Evolutionary conservation across 2,888 invertebrate genomes (phyloP).

Genomic region (Lobophora halterata): DNA sequence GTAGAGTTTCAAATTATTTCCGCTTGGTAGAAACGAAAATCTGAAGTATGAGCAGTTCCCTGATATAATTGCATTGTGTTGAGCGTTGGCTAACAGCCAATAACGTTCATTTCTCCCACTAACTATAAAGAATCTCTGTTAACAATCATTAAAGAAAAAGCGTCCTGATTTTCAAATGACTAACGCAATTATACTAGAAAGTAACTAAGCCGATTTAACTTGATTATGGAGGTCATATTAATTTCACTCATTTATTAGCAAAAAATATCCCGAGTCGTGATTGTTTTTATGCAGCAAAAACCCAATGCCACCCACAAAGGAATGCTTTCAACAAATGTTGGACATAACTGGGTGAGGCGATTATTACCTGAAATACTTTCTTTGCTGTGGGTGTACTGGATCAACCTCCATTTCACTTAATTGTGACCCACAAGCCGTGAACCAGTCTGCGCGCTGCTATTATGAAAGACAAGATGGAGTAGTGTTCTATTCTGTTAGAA

Average conservation of each 20-base stretch:
- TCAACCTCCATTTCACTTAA: conserved; percentile 29
- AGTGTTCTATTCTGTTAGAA: no score
- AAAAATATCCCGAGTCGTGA: conserved; percentile 30
- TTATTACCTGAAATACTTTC: conserved; percentile 41
- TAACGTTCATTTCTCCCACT: conserved; percentile 32
- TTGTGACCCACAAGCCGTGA: conserved; percentile 18
- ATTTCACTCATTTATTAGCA: conserved; percentile 33
- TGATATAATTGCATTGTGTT: conserved; percentile 24
- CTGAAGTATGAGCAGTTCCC: conserved; percentile 19
- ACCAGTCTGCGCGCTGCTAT: conserved; percentile 16
- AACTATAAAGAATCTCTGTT: conserved; percentile 39
- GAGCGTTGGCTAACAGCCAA: conserved; percentile 44
- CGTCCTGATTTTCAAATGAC: conserved; percentile 1
- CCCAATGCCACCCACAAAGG: conserved; percentile 29
- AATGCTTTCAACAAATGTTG: conserved; percentile 36
- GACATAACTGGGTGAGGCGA: conserved; percentile 27
- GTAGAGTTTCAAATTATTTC: conserved; percentile 3
- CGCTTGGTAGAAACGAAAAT: conserved; percentile 14
- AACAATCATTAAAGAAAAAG: conserved; percentile 28
- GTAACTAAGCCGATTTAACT: conserved; percentile 31
- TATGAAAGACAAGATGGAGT: conserved; percentile 14
- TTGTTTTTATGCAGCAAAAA: conserved; percentile 33
- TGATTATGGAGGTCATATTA: conserved; percentile 22
- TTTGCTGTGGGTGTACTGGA: conserved; percentile 28
- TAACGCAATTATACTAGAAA: conserved; percentile 24